phyloP scores from a whole-genome alignment of 2,113 vertebrate species.

The Neogale vison region DNA sequence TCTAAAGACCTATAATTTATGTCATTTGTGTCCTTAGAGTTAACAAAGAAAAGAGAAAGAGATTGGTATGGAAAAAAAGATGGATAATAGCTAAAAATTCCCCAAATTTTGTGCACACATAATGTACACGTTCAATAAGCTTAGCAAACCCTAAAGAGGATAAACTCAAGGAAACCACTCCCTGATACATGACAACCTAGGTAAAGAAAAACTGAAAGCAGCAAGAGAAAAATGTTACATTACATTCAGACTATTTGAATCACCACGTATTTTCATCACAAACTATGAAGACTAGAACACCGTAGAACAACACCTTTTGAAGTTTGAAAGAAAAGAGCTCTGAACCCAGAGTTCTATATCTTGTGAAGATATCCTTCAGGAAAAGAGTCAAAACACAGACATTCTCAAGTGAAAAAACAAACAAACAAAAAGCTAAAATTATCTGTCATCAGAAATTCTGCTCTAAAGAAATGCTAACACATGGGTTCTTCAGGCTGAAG shows the following conservation, averaged over 20 bases:
- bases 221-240: neutral
- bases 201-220: neutral
- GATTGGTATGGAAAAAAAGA: neutral
- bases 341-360: neutral
- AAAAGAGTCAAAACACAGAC: neutral
- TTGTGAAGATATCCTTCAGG: neutral
- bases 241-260: neutral
- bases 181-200: neutral
- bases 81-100: neutral
- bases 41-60: neutral
- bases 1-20: neutral
- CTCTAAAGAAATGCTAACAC: neutral
- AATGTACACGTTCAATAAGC: neutral
- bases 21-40: neutral
- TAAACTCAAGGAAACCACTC: neutral
- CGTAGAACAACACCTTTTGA: neutral
- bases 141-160: neutral
- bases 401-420: neutral
- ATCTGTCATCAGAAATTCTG: neutral
- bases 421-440: neutral
- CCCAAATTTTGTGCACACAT: neutral
- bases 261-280: neutral
- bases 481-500: neutral
- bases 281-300: neutral
- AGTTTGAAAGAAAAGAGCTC: neutral